A percentile compares a stretch with the other conserved stretches of the same genome.
Conservation (phyloP, 2,888 invertebrate genomes). For the Gastracanthus pulcherrimus region DNA sequence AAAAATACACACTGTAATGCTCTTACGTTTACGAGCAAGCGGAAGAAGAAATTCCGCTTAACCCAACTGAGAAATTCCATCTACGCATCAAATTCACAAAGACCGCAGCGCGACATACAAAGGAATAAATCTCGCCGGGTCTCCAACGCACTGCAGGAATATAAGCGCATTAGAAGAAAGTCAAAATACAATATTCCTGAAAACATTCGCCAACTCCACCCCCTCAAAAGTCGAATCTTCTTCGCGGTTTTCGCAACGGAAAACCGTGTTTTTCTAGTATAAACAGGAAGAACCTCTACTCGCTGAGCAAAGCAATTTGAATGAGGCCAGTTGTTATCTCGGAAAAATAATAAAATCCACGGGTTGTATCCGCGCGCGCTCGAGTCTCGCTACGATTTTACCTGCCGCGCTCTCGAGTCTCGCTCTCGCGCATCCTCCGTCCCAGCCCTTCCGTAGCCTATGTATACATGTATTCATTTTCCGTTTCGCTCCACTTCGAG, state of each 20-base stretch:
- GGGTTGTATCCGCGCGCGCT: not conserved
- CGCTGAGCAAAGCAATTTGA: slow-evolving; percentile 10
- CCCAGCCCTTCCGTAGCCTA: not conserved
- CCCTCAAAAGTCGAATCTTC: not conserved
- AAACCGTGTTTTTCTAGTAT: not conserved
- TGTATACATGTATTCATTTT: not conserved
- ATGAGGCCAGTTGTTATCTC: slow-evolving; percentile 23
- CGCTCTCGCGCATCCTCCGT: not conserved
- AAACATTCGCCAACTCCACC: too few relatives aligned
- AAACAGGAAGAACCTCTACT: not conserved
- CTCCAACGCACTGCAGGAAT: not conserved
- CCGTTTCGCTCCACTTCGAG: slow-evolving; percentile 1
- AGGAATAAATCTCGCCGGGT: not conserved
- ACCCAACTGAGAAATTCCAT: not conserved
- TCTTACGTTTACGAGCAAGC: not conserved
- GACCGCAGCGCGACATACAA: not conserved
- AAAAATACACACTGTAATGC: not conserved
- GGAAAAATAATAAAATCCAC: slow-evolving; percentile 33
- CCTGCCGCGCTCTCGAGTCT: not conserved
- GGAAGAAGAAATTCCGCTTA: not conserved
- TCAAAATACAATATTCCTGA: not conserved
- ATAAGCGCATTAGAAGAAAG: not conserved
- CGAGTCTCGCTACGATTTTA: not conserved
- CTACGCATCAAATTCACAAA: not conserved
- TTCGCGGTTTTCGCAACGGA: not conserved